Base-by-base conservation (phyloP, 2,797 vertebrate genomes). In the Galago senegalensis region DNA sequence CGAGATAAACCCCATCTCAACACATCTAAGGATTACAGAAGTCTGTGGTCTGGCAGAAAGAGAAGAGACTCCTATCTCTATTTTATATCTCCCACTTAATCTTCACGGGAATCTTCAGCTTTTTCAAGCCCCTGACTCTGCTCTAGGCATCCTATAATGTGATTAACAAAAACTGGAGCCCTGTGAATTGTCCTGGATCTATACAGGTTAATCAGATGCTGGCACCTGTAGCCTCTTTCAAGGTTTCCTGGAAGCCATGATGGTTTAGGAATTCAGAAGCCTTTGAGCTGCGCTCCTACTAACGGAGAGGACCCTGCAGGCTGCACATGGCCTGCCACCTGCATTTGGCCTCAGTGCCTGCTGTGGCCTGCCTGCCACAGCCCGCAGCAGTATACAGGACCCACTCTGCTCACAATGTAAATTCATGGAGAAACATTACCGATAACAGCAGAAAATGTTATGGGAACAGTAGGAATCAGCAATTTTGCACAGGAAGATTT, bases 51-150 rank as follows among this genome's bases (percentile, higher is more conserved):
- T 65, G 37, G 87, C 61, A 69, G 27, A 89, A 87, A 77, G 60
- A 21, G 7, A 63, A 83, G 16, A 53, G 13, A 56, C n/a, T 82
- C 27, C 46, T 43, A n/a, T 20, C 10, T 88, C 82, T 49, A 65
- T 31, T 95, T 58, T 79, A 31, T 73, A 69, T 86, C 27, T 65
- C 49, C 65, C 5, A 46, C 53, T 76, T 94, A 61, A 88, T 87
- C 69, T 70, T 82, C 77, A 81, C n/a, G 31, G 34, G 2, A 31
- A n/a, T 77, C 86, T 76, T 89, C 46, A 17, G 31, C 9, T 77
- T 79, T 88, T 63, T 18, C 13, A 63, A 90, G 63, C 5, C 56
- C 58, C 23, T 65, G 69, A 70, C 7, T 61, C 27, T 58, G 61
- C 49, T 92, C 69, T 7, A n/a, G 58, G 40, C 46, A 93, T 31